Percentiles rank a stretch among this genome's conserved stretches.
Conservation (phyloP, 1,140 invertebrate genomes). For the Subanguina moxae region DNA sequence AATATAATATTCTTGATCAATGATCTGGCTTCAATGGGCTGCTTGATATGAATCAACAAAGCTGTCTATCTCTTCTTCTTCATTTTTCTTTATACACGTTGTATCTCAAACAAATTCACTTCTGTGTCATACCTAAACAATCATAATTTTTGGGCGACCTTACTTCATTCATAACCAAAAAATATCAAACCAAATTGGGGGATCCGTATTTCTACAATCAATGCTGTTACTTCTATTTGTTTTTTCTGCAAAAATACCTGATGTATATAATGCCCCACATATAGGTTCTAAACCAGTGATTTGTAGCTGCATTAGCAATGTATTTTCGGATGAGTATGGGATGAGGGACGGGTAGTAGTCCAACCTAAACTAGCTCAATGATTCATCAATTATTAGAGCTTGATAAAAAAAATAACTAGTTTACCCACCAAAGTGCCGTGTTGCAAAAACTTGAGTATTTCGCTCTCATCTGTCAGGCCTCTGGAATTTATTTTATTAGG, state of each 20-base stretch:
- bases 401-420: no score
- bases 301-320: slow-evolving; percentile 93
- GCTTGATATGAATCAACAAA: slow-evolving; percentile 1
- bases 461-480: slow-evolving; percentile 96
- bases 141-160: not conserved
- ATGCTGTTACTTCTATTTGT: not conserved
- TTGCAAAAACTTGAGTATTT: slow-evolving; percentile 96
- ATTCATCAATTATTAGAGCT: no score
- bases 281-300: slow-evolving; percentile 97
- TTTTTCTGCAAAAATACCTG: slow-evolving; percentile 65
- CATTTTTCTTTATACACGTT: slow-evolving; percentile 26
- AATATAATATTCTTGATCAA: no score
- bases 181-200: slow-evolving; percentile 81
- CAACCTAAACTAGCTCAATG: no score
- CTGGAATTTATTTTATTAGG: slow-evolving; percentile 63
- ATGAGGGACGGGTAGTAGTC: slow-evolving; percentile 93
- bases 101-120: slow-evolving; percentile 87
- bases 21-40: no score
- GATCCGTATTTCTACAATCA: slow-evolving; percentile 81
- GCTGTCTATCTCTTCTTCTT: not conserved
- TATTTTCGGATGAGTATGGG: slow-evolving; percentile 97
- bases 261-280: slow-evolving; percentile 99
- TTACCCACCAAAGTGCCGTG: slow-evolving; percentile 92
- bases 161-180: not conserved
- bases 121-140: slow-evolving; percentile 75